Percentiles rank a stretch among this genome's conserved stretches.
Evolutionary conservation across 2,888 invertebrate genomes (phyloP).

Genomic region (Anodontia alba): DNA sequence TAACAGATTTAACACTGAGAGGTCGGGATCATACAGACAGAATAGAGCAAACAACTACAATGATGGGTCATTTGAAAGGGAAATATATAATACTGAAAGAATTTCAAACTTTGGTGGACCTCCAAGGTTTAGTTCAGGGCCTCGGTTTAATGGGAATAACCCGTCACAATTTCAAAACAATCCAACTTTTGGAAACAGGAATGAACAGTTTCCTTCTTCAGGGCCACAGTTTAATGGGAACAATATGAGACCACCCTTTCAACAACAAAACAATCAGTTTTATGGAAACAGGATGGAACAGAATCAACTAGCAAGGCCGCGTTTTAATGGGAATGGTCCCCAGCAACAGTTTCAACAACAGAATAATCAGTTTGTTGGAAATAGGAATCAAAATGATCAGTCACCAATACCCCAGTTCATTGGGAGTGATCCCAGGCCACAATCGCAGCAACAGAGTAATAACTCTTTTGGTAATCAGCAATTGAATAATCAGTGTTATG

Average conservation of each 20-base stretch:
- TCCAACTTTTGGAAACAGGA: constrained; percentile 1
- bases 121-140: constrained; percentile 30
- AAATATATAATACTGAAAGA: background rate
- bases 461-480: too few relatives aligned
- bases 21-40: constrained; percentile 15
- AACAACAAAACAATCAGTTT: background rate
- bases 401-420: too few relatives aligned
- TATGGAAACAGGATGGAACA: background rate
- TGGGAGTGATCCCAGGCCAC: too few relatives aligned
- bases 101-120: constrained; percentile 50
- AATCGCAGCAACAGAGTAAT: too few relatives aligned
- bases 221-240: background rate
- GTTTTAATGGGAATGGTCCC: too few relatives aligned
- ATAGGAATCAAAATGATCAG: too few relatives aligned
- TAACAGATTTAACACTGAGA: background rate
- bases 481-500: too few relatives aligned
- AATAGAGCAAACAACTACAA: background rate
- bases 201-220: background rate
- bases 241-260: background rate
- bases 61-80: background rate
- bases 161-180: background rate
- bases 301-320: too few relatives aligned
- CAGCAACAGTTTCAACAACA: too few relatives aligned
- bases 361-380: too few relatives aligned
- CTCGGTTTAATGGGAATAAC: background rate